Percentiles rank a stretch among this genome's conserved stretches.
Conservation (phyloP, 2,888 invertebrate genomes). For the Therioaphis trifolii region DNA sequence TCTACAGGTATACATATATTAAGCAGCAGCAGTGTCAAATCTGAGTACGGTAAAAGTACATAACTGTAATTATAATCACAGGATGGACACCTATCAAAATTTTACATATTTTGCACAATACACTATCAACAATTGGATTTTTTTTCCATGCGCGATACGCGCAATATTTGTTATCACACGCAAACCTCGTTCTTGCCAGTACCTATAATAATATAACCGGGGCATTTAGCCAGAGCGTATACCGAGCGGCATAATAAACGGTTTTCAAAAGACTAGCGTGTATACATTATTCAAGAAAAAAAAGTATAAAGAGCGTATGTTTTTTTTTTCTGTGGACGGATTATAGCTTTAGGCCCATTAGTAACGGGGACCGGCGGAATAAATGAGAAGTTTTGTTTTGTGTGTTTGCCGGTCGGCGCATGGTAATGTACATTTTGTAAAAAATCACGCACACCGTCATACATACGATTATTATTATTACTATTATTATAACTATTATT, state of each 20-base stretch:
- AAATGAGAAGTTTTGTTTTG: slow-evolving; percentile 60
- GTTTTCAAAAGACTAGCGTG: slow-evolving; percentile 54
- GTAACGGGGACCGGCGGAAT: slow-evolving; percentile 60
- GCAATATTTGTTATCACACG: too few relatives aligned
- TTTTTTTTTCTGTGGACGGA: slow-evolving; percentile 46
- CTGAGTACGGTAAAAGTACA: too few relatives aligned
- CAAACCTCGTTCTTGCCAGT: background rate
- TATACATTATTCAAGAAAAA: slow-evolving; percentile 57
- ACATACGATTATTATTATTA: slow-evolving; percentile 59
- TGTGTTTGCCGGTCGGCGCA: slow-evolving; percentile 50
- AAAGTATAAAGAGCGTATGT: slow-evolving; percentile 32
- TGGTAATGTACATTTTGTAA: slow-evolving; percentile 56
- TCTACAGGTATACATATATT: too few relatives aligned
- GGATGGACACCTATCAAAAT: too few relatives aligned
- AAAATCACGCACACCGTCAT: slow-evolving; percentile 60
- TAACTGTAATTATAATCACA: too few relatives aligned
- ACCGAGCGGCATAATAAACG: slow-evolving; percentile 48
- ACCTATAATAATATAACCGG: background rate
- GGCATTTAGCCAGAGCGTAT: slow-evolving; percentile 27
- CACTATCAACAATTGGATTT: too few relatives aligned
- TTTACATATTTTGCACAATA: too few relatives aligned
- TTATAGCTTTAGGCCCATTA: slow-evolving; percentile 59
- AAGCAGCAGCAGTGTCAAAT: too few relatives aligned
- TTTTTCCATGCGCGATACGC: too few relatives aligned
- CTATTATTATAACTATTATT: slow-evolving; percentile 48